Conservation (phyloP, 2,797 vertebrate genomes). For the Myotis daubentonii region DNA sequence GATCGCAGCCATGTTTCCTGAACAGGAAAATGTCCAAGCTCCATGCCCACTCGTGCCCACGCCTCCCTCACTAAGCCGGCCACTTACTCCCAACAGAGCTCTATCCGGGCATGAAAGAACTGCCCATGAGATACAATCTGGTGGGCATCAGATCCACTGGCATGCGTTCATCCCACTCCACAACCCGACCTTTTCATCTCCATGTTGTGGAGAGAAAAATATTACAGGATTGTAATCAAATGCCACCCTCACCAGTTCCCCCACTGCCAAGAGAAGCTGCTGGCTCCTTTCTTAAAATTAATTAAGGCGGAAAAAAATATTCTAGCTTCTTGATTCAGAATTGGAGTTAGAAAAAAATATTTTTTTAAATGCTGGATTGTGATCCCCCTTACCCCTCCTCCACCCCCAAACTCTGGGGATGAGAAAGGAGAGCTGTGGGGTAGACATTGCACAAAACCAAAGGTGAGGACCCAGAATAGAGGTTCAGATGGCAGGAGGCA, state of each 20-base stretch:
- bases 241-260: background rate
- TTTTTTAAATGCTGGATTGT: background rate
- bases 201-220: background rate
- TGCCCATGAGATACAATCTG: background rate
- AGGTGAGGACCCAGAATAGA: background rate
- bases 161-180: background rate
- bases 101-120: background rate
- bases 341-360: background rate
- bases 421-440: background rate
- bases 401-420: background rate
- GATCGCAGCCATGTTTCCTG: background rate
- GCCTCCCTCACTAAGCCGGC: background rate
- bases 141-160: background rate
- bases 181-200: background rate
- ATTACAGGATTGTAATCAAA: conserved; percentile 19
- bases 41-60: background rate
- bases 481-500: no score
- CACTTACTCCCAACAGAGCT: background rate
- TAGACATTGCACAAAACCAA: background rate
- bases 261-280: background rate
- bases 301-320: conserved; percentile 36
- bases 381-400: no score
- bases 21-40: background rate
- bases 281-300: conserved; percentile 44
- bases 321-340: conserved; percentile 14